Percentiles rank a stretch among this genome's conserved stretches.
Conservation (phyloP, 2,888 invertebrate species). For the Bursaphelenchus okinawaensis region DNA sequence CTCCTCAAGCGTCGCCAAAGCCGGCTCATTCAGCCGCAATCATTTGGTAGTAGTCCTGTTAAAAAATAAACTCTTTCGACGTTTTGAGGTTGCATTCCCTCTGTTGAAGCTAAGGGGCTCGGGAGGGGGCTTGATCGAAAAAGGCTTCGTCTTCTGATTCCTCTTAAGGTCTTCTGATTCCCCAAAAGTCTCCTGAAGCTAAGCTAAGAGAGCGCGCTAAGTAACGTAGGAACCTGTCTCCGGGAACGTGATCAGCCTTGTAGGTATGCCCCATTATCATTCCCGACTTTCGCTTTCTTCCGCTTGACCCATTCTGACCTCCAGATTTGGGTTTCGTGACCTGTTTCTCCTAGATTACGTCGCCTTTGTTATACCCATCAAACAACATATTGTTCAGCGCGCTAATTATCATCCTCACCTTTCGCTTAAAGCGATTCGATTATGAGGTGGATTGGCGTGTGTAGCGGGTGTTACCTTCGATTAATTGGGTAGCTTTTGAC, state of each 20-base stretch:
- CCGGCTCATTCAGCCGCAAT: background rate
- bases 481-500: too few species aligned
- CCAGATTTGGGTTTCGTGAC: background rate
- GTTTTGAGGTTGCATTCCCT: background rate
- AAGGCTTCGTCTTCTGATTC: too few species aligned
- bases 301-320: background rate
- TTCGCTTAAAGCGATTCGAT: too few species aligned
- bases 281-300: background rate
- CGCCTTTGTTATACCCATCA: background rate
- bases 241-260: background rate
- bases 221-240: background rate
- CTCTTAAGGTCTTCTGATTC: too few species aligned
- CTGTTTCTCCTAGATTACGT: background rate
- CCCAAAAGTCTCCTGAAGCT: too few species aligned
- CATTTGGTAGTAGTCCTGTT: background rate
- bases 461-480: too few species aligned
- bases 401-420: background rate
- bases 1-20: slow-evolving; percentile 10
- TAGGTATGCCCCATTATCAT: background rate
- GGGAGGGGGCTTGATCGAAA: too few species aligned
- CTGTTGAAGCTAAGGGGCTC: background rate
- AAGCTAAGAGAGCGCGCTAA: too few species aligned
- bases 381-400: background rate
- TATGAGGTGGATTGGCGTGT: too few species aligned
- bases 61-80: background rate